Evolutionary conservation across 2,888 invertebrate species (phyloP), one percentile per base, ranked within the genome.

Genomic region (Euzetes globulus): DNA sequence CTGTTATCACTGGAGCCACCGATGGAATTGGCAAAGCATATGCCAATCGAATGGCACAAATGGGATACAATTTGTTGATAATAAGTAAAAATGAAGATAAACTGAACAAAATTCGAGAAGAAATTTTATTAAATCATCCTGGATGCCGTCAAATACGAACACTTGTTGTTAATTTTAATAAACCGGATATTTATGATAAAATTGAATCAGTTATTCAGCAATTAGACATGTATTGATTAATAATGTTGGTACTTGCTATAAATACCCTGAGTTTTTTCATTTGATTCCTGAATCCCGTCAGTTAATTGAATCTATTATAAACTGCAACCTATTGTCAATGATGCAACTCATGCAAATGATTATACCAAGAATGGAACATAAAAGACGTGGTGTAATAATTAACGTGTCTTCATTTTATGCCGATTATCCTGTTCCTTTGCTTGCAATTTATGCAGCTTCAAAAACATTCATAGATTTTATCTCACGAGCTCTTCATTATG

Each of bases 361-460:
- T 58, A 85, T 94, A 79, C 89, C 89, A 0, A 87, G 87, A 65
- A 93, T 95, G 93, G 88, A 88, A 47, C 33, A 55, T 72, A 81
- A 81, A 73, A 86, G 88, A 1, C 86, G 86, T 72, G 95, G 95
- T 0, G 93, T 93, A 0, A 87, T 95, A 70, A 90, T 95, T 33
- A 94, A 94, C 81, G 87, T 95, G n/a, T 92, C 94, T 0, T 94
- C 94, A 0, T 91, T 91, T 1, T 90, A 93, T 0, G 93, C 93
- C 82, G 83, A 91, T 72, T 90, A 91, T 81, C 92, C 94, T 0
- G 82, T 92, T 77, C 94, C 95, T 0, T 84, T 92, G 71, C 90
- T 94, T 90, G 88, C 92, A 0, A 89, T 93, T 0, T 95, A 95
- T 82, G 90, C 91, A 0, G 94, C 94, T 0, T 89, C 91, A 3